These are phyloP conservation scores for Melanocharis versteri DNA, from an alignment of 2,113 vertebrate species.

Conservation along the genomic window DNA sequence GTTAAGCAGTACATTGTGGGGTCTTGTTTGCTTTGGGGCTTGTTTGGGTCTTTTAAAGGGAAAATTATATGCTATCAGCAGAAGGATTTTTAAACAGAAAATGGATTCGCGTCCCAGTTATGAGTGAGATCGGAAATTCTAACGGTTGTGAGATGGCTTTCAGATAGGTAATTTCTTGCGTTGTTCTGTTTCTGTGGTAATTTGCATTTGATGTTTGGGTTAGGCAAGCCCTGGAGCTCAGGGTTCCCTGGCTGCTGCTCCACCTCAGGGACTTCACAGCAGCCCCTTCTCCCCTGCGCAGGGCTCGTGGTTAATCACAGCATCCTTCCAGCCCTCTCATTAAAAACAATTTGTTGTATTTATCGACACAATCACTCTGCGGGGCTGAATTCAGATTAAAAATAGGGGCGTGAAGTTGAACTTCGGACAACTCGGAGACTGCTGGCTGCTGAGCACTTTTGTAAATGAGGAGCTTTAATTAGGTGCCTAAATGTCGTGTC, in stretches of 20 bases:
- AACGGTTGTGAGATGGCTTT: neutral
- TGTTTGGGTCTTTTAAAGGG: neutral
- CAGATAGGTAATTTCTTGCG: neutral
- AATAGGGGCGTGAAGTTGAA: neutral
- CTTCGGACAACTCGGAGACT: neutral
- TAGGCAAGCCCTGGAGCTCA: neutral
- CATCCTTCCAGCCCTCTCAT: neutral
- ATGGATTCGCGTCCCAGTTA: neutral
- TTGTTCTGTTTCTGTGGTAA: neutral
- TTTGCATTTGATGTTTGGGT: accelerated
- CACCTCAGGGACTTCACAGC: neutral
- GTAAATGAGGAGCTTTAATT: neutral
- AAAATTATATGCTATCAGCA: neutral
- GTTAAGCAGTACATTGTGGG: neutral
- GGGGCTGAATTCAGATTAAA: neutral
- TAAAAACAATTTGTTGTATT: neutral
- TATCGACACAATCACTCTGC: neutral
- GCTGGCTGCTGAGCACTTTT: neutral
- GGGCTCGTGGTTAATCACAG: neutral
- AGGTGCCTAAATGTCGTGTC: neutral
- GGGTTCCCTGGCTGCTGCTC: accelerated
- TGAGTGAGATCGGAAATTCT: neutral
- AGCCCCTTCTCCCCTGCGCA: neutral
- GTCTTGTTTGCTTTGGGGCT: neutral
- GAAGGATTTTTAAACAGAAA: neutral